Evolutionary conservation across 1,140 invertebrate genomes (phyloP), one percentile per base, ranked within the genome.

Genomic region (Agrilus planipennis): DNA sequence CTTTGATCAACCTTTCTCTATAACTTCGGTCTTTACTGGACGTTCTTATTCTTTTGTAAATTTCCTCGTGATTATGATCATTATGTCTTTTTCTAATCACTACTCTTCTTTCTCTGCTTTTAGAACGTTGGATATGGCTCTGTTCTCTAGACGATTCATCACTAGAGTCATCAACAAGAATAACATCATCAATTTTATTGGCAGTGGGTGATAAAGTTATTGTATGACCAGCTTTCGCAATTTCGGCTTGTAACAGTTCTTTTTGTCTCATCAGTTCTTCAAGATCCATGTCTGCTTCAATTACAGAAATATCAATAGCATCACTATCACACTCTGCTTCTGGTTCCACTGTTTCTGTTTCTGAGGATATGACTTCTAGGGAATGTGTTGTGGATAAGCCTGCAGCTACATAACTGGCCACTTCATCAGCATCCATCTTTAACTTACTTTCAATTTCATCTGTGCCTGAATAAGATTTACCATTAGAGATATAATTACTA

Each of bases 251-350:
- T 39, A 79, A 58, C 14, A 77, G 49, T 58, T 83, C 84, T 64
- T 89, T 89, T 61, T 89, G 84, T 52, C 79, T 79, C 84, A 89
- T 89, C 42, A 90, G 63, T 46, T 89, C 86, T 57, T 89, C 86
- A 5, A 89, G 62, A 62, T 89, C 86, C 42, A 89, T 77, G 50
- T 89, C 86, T 55, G 88, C 84, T 59, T 88, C 84, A 39, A 85
- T 77, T 18, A 84, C 73, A 4, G 73, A 71, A 38, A 84, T 72
- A 52, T 84, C 79, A 19, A 83, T 69, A 41, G 69, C 71, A 45
- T 76, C 82, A 45, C 79, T 84, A 47, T 79, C 79, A 47, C 76
- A 74, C 55, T 85, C 82, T 51, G 79, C 56, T 45, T 72, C 73
- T 42, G 72, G 72, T 40, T 71, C 70, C 52, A 75, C 76, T 50